Evolutionary conservation across 2,113 vertebrate species (phyloP), one percentile per base, ranked within the genome.

Genomic region (Gambusia holbrooki): DNA sequence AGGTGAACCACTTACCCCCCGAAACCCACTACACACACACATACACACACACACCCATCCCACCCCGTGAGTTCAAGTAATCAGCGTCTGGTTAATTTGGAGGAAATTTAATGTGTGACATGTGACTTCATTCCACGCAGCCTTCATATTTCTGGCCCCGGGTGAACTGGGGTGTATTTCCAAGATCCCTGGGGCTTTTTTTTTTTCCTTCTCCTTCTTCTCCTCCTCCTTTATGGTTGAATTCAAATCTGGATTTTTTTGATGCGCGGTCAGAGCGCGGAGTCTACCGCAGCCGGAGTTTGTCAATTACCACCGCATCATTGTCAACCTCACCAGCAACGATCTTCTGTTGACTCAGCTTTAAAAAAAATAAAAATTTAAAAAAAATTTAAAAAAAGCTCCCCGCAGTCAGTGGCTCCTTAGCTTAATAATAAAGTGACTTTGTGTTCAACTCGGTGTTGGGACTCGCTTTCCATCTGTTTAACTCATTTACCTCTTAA

Each of bases 381-480:
- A 61, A 73, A 35, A 66, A 29, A 72, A 22, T 67, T n/a, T n/a
- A n/a, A 76, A n/a, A 62, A 32, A 64, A 30, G 32, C 30, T 64
- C 71, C 73, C 74, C 37, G 27, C 74, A 69, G 77, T 84, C 60
- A 35, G 71, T 74, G 62, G 66, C 80, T 87, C 75, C 73, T 62
- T 71, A 86, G 77, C 80, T 75, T 83, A 92, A 92, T 82, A 92
- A 92, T 93, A 93, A 92, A 93, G 86, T 90, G 82, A 89, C 73
- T 91, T 86, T 90, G 84, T 91, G 87, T 88, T 92, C 76, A 92
- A 91, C 69, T 85, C 69, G 82, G 80, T 83, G 72, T 89, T 77
- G 85, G 66, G 73, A 82, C 76, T 85, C 64, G 86, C 87, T 80
- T 85, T 90, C 88, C 69, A 82, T 83, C 77, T 33, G 22, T 51